These are phyloP conservation scores for Kryptolebias marmoratus DNA, from an alignment of 2,113 vertebrate genomes.

Conservation along the genomic window DNA sequence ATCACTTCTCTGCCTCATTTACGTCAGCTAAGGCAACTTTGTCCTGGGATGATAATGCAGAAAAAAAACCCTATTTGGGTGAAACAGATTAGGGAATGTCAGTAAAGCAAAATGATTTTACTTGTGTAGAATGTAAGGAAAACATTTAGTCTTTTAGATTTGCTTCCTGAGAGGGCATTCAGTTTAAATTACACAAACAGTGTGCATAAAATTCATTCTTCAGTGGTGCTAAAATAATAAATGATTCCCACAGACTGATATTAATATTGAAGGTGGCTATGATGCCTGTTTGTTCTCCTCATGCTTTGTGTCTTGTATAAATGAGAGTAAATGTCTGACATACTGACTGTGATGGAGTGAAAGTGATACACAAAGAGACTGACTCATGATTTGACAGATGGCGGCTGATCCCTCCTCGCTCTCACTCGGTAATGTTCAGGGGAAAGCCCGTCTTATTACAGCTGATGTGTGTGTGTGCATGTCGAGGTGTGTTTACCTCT, in stretches of 20 bases:
- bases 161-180: too few species aligned
- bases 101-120: neutral
- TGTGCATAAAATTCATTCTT: too few species aligned
- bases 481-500: constrained; percentile 28
- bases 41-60: neutral
- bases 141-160: too few species aligned
- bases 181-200: too few species aligned
- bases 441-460: constrained; percentile 42
- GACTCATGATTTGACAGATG: constrained; percentile 46
- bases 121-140: too few species aligned
- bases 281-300: too few species aligned
- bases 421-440: constrained; percentile 34
- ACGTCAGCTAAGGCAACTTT: neutral
- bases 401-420: constrained; percentile 21
- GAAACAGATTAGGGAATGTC: neutral
- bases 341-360: constrained; percentile 25
- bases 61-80: neutral
- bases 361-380: constrained; percentile 35
- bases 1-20: neutral
- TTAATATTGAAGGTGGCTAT: neutral
- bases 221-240: neutral
- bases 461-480: constrained; percentile 18
- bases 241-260: neutral
- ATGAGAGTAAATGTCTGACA: constrained; percentile 41
- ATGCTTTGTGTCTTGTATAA: constrained; percentile 1